These are phyloP conservation scores for Drosophila malerkotliana DNA, from an alignment of 1,140 invertebrate genomes.

Conservation along the genomic window DNA sequence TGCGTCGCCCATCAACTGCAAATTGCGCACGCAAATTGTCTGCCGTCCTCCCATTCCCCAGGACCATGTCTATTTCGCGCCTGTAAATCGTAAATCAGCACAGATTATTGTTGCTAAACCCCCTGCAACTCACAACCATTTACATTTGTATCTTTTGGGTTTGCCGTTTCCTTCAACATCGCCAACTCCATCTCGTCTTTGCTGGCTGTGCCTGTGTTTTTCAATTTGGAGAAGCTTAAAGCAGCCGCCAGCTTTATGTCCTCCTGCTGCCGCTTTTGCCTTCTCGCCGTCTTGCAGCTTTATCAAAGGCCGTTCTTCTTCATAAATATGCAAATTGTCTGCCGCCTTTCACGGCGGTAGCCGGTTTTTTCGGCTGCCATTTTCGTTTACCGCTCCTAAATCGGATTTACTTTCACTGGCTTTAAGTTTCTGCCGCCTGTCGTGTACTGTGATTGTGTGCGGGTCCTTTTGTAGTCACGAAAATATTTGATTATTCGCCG, in stretches of 20 bases:
- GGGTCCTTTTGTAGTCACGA: constrained; percentile 39
- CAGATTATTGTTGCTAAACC: constrained; percentile 72
- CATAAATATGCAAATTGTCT: constrained; percentile 82
- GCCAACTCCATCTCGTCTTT: too few relatives aligned
- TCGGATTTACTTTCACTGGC: constrained; percentile 51
- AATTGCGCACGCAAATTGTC: constrained; percentile 79
- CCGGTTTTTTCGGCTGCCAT: constrained; percentile 20
- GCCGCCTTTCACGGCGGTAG: constrained; percentile 16
- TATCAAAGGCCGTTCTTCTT: constrained; percentile 73
- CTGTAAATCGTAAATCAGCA: constrained; percentile 80
- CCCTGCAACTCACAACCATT: constrained; percentile 48
- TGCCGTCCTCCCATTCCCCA: constrained; percentile 35
- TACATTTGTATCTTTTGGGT: constrained; percentile 74
- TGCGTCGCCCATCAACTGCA: constrained; percentile 73
- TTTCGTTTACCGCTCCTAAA: constrained; percentile 37
- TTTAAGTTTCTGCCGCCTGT: constrained; percentile 47
- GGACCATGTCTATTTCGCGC: constrained; percentile 73
- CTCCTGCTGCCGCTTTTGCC: neutral
- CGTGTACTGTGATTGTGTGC: constrained; percentile 1
- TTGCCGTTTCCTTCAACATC: neutral
- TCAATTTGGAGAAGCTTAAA: constrained; percentile 79
- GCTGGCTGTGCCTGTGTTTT: constrained; percentile 49
- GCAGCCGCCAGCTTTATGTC: constrained; percentile 37
- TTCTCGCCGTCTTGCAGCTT: constrained; percentile 46
- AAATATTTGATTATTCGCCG: constrained; percentile 73